Percentiles rank a stretch among this genome's conserved stretches.
phyloP scores from a whole-genome alignment of 2,888 invertebrate genomes.

The Aleiodes alternator region DNA sequence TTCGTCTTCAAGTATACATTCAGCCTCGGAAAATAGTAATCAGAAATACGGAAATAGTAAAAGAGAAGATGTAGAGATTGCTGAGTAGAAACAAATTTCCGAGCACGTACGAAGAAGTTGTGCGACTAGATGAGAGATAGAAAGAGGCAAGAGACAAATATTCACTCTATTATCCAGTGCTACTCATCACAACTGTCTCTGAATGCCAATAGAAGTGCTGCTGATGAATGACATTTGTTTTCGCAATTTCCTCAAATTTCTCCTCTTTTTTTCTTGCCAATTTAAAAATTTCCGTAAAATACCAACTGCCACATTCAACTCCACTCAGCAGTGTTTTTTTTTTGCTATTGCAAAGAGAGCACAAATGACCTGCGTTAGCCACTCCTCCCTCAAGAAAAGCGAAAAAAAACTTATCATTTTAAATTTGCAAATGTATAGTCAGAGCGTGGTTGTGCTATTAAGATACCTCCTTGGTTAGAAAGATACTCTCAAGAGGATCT shows the following conservation, averaged over 20 bases:
- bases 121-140: neutral
- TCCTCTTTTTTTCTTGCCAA: neutral
- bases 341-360: constrained; percentile 56
- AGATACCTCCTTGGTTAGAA: constrained; percentile 52
- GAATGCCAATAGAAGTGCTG: neutral
- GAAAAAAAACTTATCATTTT: constrained; percentile 66
- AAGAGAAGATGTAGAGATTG: neutral
- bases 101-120: constrained; percentile 13
- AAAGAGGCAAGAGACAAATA: constrained; percentile 4
- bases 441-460: constrained; percentile 59
- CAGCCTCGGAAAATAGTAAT: constrained; percentile 4
- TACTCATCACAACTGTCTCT: neutral
- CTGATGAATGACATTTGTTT: neutral
- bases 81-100: neutral
- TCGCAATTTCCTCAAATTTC: neutral
- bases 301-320: constrained; percentile 2
- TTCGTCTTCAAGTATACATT: neutral
- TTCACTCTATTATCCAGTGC: constrained; percentile 4
- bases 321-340: constrained; percentile 40
- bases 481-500: constrained; percentile 24
- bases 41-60: neutral
- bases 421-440: constrained; percentile 69
- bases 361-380: constrained; percentile 64
- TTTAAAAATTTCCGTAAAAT: neutral
- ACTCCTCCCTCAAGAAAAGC: constrained; percentile 55